Base-by-base conservation (phyloP, 2,797 vertebrate genomes). In the Parambassis ranga region DNA sequence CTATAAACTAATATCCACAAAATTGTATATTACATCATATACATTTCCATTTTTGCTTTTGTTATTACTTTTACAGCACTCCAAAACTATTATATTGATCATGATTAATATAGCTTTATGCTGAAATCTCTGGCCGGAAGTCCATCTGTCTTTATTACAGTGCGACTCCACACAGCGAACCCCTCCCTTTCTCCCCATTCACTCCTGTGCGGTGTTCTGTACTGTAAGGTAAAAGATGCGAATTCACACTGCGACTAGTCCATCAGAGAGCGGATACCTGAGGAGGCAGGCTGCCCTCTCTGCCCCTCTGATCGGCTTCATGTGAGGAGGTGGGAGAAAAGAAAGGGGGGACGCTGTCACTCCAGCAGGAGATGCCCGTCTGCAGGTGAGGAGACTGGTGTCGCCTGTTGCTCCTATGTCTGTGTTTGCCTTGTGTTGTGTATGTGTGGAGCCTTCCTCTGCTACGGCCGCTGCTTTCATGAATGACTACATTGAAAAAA, bases 391-490 rank as follows among this genome's bases (percentile, higher is more conserved):
- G 20, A 35, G 41, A 20, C 74, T 68, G 2, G 76, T 77, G 81
- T 66, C 85, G 87, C 87, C 85, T 89, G 87, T 89, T 89, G 87
- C 87, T 81, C 48, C 68, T 49, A 8, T 42, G 38, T 56, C 42
- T 44, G 43, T 63, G 62, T 36, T 36, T 56, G 56, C 50, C n/a
- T n/a, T n/a, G n/a, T n/a, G n/a, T n/a, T 48, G 47, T 22, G 19
- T 14, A 4, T 57, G 57, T 49, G 7, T 35, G 52, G 56, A 14
- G 32, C 36, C 8, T 39, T 50, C 39, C 9, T 18, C 33, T 14
- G 44, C 5, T 31, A 1, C 22, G 53, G 23, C 30, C 27, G 13
- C 36, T 27, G 48, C 36, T 24, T 57, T 52, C 7, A 13, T 27
- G 0, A 1, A 11, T 31, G 15, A 52, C 7, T 46, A 37, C 31